Evolutionary conservation across 2,797 vertebrate genomes (phyloP).

Genomic region (Gastrophryne carolinensis): DNA sequence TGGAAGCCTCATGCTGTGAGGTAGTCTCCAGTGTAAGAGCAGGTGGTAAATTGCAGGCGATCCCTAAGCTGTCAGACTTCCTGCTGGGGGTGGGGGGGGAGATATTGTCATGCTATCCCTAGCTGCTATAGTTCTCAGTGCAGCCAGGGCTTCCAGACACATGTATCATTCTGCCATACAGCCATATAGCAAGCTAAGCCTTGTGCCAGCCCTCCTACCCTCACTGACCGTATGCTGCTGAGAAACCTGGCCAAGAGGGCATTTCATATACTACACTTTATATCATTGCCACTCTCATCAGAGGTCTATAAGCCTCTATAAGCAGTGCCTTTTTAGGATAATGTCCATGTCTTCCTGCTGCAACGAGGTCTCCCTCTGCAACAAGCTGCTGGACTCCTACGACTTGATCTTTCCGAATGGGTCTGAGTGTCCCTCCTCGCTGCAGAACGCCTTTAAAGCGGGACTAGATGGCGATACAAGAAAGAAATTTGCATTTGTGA

Average conservation of each 20-base stretch:
- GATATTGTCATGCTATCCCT: slow-evolving; percentile 44
- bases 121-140: slow-evolving; percentile 24
- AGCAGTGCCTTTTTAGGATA: slow-evolving; percentile 31
- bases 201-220: not conserved
- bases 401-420: slow-evolving; percentile 66
- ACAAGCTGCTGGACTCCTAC: slow-evolving; percentile 50
- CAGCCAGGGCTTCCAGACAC: not conserved
- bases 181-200: not conserved
- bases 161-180: not conserved
- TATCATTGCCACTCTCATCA: not conserved
- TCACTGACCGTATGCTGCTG: not conserved
- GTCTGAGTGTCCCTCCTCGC: slow-evolving; percentile 45
- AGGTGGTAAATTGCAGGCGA: slow-evolving; percentile 16
- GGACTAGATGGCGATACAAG: slow-evolving; percentile 67
- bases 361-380: slow-evolving; percentile 55
- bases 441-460: slow-evolving; percentile 61
- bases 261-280: not conserved
- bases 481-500: slow-evolving; percentile 74
- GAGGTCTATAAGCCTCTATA: not conserved
- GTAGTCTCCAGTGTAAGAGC: not conserved
- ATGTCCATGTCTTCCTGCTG: slow-evolving; percentile 28
- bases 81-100: slow-evolving; percentile 44
- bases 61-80: slow-evolving; percentile 50
- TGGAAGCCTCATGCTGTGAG: too few relatives aligned
- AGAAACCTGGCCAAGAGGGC: not conserved